Percentiles rank a stretch among this genome's conserved stretches.
phyloP scores from a whole-genome alignment of 2,797 vertebrate species.

The Anas bernieri region DNA sequence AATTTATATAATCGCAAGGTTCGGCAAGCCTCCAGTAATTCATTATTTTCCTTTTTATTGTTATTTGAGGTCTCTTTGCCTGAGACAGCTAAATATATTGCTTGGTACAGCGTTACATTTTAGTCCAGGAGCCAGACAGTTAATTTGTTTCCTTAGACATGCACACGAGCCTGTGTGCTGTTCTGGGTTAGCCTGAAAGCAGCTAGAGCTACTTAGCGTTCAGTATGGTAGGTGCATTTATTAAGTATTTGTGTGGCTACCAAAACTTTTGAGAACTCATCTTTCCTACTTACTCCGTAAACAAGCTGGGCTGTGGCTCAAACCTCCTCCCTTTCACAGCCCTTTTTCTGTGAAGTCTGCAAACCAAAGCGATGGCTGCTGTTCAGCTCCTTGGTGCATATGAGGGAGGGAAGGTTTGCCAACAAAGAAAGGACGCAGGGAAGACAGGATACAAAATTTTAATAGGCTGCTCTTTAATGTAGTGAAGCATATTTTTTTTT shows the following conservation, averaged over 20 bases:
- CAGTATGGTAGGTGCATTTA: neutral
- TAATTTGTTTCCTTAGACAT: neutral
- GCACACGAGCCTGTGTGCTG: neutral
- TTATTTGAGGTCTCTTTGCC: conserved; percentile 3
- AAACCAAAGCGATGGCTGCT: neutral
- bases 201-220: neutral
- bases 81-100: neutral
- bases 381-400: fast-evolving
- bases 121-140: conserved; percentile 13
- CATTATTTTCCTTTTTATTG: neutral
- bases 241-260: neutral
- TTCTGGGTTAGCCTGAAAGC: neutral
- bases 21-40: neutral
- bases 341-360: neutral
- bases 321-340: neutral
- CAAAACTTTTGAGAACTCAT: neutral
- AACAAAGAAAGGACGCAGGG: neutral
- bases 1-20: neutral
- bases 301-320: neutral
- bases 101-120: neutral
- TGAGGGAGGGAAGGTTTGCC: neutral
- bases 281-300: neutral
- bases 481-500: conserved; percentile 42
- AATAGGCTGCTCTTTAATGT: conserved; percentile 26
- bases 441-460: conserved; percentile 7